Conservation (phyloP, 2,888 invertebrate species). For the Sthenelais limicola region DNA sequence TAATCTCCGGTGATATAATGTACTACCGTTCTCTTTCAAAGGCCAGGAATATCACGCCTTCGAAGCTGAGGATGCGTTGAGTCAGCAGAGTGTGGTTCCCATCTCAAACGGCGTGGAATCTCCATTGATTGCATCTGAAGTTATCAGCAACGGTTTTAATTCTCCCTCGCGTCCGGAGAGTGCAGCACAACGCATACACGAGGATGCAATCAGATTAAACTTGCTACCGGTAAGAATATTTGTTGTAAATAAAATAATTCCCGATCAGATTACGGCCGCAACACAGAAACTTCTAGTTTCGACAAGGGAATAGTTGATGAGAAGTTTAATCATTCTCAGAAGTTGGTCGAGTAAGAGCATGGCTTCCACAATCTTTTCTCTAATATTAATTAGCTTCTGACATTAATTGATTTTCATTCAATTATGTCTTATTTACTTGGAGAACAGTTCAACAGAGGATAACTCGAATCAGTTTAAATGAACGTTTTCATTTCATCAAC, state of each 20-base stretch:
- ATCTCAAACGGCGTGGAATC: conserved; percentile 33
- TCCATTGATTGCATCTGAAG: too few relatives aligned
- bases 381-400: neutral
- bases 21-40: neutral
- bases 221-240: conserved; percentile 42
- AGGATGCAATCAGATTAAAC: conserved; percentile 40
- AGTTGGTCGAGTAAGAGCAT: neutral
- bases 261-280: neutral
- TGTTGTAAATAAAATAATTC: neutral
- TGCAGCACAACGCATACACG: conserved; percentile 21
- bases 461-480: too few relatives aligned
- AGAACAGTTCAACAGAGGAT: too few relatives aligned
- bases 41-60: conserved; percentile 44
- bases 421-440: too few relatives aligned
- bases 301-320: too few relatives aligned
- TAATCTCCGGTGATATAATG: too few relatives aligned
- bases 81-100: neutral
- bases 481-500: too few relatives aligned
- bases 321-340: neutral
- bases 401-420: neutral
- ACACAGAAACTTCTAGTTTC: neutral
- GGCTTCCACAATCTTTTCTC: neutral
- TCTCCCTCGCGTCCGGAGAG: conserved; percentile 39
- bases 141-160: too few relatives aligned
- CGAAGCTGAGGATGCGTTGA: conserved; percentile 18